Evolutionary conservation across 2,888 invertebrate species (phyloP).

Genomic region (Achlya flavicornis): DNA sequence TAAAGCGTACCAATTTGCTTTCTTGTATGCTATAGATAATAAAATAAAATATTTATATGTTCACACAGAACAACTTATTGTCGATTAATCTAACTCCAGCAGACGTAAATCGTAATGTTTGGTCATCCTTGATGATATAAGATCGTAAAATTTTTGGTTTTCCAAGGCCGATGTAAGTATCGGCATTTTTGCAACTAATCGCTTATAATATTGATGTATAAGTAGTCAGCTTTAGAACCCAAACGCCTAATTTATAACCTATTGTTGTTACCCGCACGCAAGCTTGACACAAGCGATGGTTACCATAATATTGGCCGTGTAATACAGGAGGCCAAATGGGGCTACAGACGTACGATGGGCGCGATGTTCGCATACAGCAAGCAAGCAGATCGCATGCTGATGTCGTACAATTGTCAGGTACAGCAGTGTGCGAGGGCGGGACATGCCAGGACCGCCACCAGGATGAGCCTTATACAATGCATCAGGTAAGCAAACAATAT

Average conservation of each 20-base stretch:
- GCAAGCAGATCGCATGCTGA: slow-evolving; percentile 81
- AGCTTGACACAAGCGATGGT: slow-evolving; percentile 57
- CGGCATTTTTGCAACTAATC: slow-evolving; percentile 1
- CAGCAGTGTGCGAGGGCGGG: slow-evolving; percentile 77
- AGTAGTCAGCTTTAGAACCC: not conserved
- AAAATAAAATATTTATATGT: not conserved
- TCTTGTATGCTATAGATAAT: not conserved
- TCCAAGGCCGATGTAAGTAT: not conserved
- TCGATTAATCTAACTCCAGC: not conserved
- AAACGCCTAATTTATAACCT: slow-evolving; percentile 9
- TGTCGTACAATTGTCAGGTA: slow-evolving; percentile 82
- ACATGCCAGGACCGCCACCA: slow-evolving; percentile 63
- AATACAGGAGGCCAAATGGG: slow-evolving; percentile 82
- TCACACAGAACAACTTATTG: not conserved
- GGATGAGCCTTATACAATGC: slow-evolving; percentile 92
- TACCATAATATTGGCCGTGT: slow-evolving; percentile 57
- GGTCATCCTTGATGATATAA: not conserved
- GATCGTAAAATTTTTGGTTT: not conserved
- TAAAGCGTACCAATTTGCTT: slow-evolving; percentile 31
- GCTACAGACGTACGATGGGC: slow-evolving; percentile 82
- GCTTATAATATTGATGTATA: not conserved
- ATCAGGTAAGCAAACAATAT: slow-evolving; percentile 83
- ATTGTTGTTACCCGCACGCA: slow-evolving; percentile 23
- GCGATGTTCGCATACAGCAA: slow-evolving; percentile 82
- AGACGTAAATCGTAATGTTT: slow-evolving; percentile 5